Base-by-base conservation (phyloP, 64 coral and sea anemone genomes). In the Dendronephthya gigantea region DNA sequence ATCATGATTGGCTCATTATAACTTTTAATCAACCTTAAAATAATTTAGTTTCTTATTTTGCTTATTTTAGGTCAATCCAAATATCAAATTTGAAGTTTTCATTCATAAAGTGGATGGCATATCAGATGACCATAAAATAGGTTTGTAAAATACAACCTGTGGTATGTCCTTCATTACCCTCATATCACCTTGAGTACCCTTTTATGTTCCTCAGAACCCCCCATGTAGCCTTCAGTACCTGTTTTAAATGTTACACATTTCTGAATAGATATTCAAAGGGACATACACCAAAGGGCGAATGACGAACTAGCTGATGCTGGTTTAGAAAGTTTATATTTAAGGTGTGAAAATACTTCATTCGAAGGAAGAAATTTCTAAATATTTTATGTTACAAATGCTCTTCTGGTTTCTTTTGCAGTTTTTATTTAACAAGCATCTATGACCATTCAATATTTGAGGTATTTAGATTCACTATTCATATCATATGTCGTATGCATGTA, bases 371-470 rank as follows among this genome's bases (percentile, higher is more conserved):
- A 50, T 10, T 10, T 50, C 9, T 50, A 50, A 50, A 50, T 17
- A 31, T 31, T 70, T 17, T 9, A n/a, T 74, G 19, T 74, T 13
- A 74, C 1, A 1, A 19, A 25, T 74, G 11, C 3, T 13, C 1
- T 13, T 74, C 22, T 76, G 59, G 84, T 43, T 55, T 49, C 55
- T 65, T 23, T 84, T 93, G 31, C 87, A 98, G 95, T 68, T 98
- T 98, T 68, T 98, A 98, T 83, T 59, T 98, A 74, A 98, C 95
- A 74, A 98, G 95, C 93, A 98, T 98, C 83, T 98, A 98, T 83
- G 95, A 98, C 83, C 95, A 98, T 55, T 98, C 95, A 48, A 98
- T 98, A 84, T 98, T 98, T 90, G 95, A 98, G 95, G 95, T 98
- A 91, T 58, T 85, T 16, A 15, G 30, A 1, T 2, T 79, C 3